Base-by-base conservation (phyloP, 2,797 vertebrate genomes). In the Odontamblyopus rebecca region DNA sequence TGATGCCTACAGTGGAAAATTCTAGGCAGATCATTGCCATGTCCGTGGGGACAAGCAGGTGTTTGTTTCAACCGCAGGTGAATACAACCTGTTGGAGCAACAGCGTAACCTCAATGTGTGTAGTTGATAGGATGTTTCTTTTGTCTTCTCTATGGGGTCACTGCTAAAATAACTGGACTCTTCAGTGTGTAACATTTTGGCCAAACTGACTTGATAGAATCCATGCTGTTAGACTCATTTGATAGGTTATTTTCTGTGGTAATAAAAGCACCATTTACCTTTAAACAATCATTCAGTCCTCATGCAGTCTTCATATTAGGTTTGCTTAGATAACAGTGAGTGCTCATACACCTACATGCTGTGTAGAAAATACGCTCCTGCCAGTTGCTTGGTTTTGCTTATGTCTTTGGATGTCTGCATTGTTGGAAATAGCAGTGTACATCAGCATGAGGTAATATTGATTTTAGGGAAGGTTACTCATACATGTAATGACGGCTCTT, bases 261-360 rank as follows among this genome's bases (percentile, higher is more conserved):
- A 51, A 54, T 32, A 54, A 35, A 23, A 53, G 65, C 53, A 15
- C 30, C 32, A 68, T 78, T 51, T 68, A 69, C 77, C 61, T 78
- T 70, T 73, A 35, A 53, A 71, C 41, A 68, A 72, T 70, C 65
- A 72, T 81, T 74, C 82, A 76, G 79, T 64, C 23, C 69, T 48
- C 70, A 67, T 19, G 60, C 71, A 81, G 74, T 77, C 66, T 77
- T 75, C 68, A 78, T 69, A 69, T 51, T 41, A 78, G 69, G 72
- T 53, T 71, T 72, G 76, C 80, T 79, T 63, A 71, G 79, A 82
- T 79, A 73, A 76, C 70, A 72, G 51, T 51, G 51, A 77, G 70
- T 61, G 61, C 75, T 80, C 26, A 50, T 65, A 82, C 80, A 74
- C 72, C 78, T 77, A 79, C 79, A 73, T 62, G 68, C 56, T 70